phyloP scores from a whole-genome alignment of 2,797 vertebrate species.

The Sebastes ruberrimus region DNA sequence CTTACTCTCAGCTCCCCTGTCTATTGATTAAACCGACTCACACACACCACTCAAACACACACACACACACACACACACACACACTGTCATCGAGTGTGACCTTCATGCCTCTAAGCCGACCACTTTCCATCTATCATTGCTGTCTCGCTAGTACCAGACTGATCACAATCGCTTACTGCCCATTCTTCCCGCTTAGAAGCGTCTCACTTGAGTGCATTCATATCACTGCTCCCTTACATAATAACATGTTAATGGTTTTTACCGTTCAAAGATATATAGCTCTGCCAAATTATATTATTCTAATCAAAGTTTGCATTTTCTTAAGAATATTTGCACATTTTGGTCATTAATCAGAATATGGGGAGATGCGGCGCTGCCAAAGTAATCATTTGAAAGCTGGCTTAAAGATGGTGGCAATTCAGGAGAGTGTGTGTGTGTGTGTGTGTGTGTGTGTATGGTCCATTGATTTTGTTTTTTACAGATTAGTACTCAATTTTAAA shows the following conservation, averaged over 20 bases:
- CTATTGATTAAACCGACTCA: conserved; percentile 72
- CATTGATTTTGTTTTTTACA: background rate
- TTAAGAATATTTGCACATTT: background rate
- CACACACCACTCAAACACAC: conserved; percentile 4
- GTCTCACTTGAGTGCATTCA: conserved; percentile 45
- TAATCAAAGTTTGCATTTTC: background rate
- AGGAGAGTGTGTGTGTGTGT: background rate
- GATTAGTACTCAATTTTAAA: background rate
- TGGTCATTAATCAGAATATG: background rate
- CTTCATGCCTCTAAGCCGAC: conserved; percentile 74
- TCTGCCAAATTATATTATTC: background rate
- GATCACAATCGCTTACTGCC: conserved; percentile 76
- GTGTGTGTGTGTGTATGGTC: background rate
- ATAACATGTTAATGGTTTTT: conserved; percentile 54
- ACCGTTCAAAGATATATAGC: background rate
- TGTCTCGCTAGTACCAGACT: conserved; percentile 63
- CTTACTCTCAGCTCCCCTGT: conserved; percentile 52
- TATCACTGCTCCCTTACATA: conserved; percentile 43
- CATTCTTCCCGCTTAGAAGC: conserved; percentile 46
- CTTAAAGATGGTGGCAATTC: background rate
- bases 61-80: conserved; percentile 33
- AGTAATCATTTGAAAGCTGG: background rate
- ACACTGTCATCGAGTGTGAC: conserved; percentile 72
- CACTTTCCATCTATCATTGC: conserved; percentile 75
- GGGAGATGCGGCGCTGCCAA: background rate